Evolutionary conservation across 1,140 invertebrate species (phyloP), one percentile per base, ranked within the genome.

Genomic region (Polypedilum pembai): DNA sequence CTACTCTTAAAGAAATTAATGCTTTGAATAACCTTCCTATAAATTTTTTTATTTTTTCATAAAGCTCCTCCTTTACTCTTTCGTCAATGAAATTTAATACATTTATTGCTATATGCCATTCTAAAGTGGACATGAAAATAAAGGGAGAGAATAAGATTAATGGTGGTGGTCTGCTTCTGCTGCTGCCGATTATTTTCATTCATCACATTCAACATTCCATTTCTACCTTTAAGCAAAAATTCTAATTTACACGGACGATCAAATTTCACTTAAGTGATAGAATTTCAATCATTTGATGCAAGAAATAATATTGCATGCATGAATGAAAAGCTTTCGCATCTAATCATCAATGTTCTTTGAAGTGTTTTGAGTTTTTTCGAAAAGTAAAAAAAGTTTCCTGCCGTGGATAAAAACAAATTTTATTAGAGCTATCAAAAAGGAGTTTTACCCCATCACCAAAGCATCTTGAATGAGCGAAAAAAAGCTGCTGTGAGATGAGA

Each of bases 81-180:
- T 56, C 45, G 45, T 56, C 45, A 56, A 69, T 69, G 65, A 69
- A 69, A 69, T 18, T 69, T 21, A 20, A 69, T 69, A 69, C 65
- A 20, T 69, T 69, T 69, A 69, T 69, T 69, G 18, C 18, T 7
- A n/a, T 69, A 69, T 69, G 45, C 45, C 45, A 56, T 56, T 56
- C 45, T 56, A 18, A 21, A 69, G 65, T 69, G 65, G 65, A 69
- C 65, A 69, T 18, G 18, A 8, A 20, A 18, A 18, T 7, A n/a
- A 20, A 5, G 12, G 7, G 15, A 69, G 17, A 15, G 10, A 56
- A 56, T 56, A 69, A 69, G 65, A 69, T 69, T 69, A 20, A 69
- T 69, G 65, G 65, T 69, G 65, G 65, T 69, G 65, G 65, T 69
- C 65, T 56, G n/a, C 45, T n/a, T 10, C 8, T 45, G n/a, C n/a